Evolutionary conservation across 1,140 invertebrate genomes (phyloP), one percentile per base, ranked within the genome.

Genomic region (Phymastichus coffea): DNA sequence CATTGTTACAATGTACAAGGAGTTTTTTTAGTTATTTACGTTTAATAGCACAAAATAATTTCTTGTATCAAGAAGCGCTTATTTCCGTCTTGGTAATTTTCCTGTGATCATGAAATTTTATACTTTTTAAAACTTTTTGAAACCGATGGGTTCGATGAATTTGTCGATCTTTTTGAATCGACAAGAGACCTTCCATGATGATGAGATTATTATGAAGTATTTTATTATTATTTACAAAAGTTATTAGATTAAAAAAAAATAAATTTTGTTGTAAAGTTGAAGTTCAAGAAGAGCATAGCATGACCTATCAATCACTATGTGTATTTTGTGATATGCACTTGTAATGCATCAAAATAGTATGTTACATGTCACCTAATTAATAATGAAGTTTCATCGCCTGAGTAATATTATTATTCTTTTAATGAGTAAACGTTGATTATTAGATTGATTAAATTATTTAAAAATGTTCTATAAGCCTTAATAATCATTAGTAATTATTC

Each of bases 181-280:
- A 57, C 19, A 28, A 57, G 30, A 15, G 26, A 33, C 33, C 35
- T 63, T 63, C 30, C 52, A 65, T 38, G 62, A 46, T 55, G 61
- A 52, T 65, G 67, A 69, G 67, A 68, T 68, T 68, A 66, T 63
- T 62, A 48, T 17, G 57, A 64, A 69, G 63, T 65, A 64, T 63
- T 66, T 63, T 58, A n/a, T n/a, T n/a, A n/a, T n/a, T n/a, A n/a
- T n/a, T n/a, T n/a, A n/a, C n/a, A n/a, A n/a, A n/a, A n/a, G n/a
- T n/a, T n/a, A n/a, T n/a, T n/a, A n/a, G n/a, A n/a, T n/a, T n/a
- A n/a, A n/a, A n/a, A n/a, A n/a, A n/a, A n/a, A n/a, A n/a, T n/a
- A n/a, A n/a, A n/a, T n/a, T n/a, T n/a, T n/a, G n/a, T n/a, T n/a
- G n/a, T n/a, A n/a, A n/a, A n/a, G n/a, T n/a, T n/a, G n/a, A n/a